Percentiles rank a stretch among this genome's conserved stretches.
phyloP scores from a whole-genome alignment of 2,888 invertebrate genomes.

The Sarcophaga subvicina region DNA sequence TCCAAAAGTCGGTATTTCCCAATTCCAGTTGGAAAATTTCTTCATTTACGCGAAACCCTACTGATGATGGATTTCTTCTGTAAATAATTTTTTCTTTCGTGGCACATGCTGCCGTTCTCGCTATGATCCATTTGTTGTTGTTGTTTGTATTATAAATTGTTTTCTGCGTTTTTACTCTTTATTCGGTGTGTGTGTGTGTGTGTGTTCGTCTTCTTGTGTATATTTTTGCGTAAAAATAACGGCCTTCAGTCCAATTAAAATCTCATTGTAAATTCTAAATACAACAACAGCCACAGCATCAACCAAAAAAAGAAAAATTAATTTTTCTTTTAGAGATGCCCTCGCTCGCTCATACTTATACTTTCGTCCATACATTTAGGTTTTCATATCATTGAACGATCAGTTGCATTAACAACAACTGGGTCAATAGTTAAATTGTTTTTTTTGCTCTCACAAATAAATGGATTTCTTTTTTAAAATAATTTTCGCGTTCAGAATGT shows the following conservation, averaged over 20 bases:
- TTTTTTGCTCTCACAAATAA: too few relatives aligned
- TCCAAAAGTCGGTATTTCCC: too few relatives aligned
- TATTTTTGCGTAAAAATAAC: slow-evolving; percentile 38
- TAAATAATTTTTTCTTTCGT: slow-evolving; percentile 38
- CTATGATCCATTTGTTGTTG: neutral
- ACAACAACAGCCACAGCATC: neutral
- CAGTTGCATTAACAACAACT: slow-evolving; percentile 65
- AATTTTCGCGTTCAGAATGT: slow-evolving; percentile 3
- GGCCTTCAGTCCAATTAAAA: slow-evolving; percentile 64
- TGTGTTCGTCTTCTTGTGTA: neutral
- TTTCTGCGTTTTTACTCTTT: neutral
- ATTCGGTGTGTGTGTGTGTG: neutral
- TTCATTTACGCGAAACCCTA: slow-evolving; percentile 29
- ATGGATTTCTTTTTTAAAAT: too few relatives aligned
- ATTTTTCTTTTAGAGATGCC: neutral
- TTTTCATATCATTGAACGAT: slow-evolving; percentile 61
- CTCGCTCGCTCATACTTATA: slow-evolving; percentile 29
- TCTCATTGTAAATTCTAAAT: slow-evolving; percentile 56
- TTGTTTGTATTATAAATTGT: neutral
- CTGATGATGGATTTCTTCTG: slow-evolving; percentile 24
- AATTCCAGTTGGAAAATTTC: too few relatives aligned
- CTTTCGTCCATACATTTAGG: slow-evolving; percentile 51
- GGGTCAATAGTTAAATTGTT: slow-evolving; percentile 63
- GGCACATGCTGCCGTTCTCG: neutral
- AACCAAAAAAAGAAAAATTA: neutral